phyloP scores from a whole-genome alignment of 2,797 vertebrate species.

The Adelosebastes latens region DNA sequence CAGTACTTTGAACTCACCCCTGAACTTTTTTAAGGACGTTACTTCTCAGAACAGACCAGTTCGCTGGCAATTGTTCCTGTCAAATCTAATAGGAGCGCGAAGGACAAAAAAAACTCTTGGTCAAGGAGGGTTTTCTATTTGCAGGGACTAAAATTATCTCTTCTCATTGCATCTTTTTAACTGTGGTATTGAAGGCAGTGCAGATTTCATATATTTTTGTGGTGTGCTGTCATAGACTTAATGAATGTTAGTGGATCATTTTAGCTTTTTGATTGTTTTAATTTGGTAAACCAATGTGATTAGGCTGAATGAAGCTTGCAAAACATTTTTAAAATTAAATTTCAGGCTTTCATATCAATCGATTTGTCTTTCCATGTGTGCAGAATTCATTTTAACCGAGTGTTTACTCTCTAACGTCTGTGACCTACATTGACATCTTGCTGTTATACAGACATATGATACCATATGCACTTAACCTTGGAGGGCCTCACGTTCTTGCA shows the following conservation, averaged over 20 bases:
- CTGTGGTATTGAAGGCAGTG: neutral
- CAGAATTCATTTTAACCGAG: neutral
- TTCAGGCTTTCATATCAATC: neutral
- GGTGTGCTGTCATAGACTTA: neutral
- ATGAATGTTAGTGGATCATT: neutral
- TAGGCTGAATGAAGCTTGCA: neutral
- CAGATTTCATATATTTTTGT: neutral
- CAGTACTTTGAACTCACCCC: conserved; percentile 50
- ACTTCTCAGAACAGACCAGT: conserved; percentile 14
- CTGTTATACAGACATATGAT: neutral
- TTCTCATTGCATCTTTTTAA: conserved; percentile 4
- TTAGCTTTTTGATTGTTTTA: neutral
- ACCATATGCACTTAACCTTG: neutral
- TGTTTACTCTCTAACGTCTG: neutral
- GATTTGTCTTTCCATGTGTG: neutral
- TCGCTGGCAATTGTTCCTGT: conserved; percentile 27
- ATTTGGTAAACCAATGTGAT: neutral
- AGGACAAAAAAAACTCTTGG: conserved; percentile 5
- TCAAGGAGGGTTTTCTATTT: conserved; percentile 27
- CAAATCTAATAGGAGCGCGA: conserved; percentile 37
- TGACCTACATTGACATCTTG: neutral
- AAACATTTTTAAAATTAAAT: neutral
- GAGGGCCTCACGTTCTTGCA: neutral
- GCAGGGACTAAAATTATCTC: conserved; percentile 11
- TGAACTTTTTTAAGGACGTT: conserved; percentile 21